A percentile compares a stretch with the other conserved stretches of the same genome.
Conservation (phyloP, 2,113 vertebrate species). For the Myotis yumanensis region DNA sequence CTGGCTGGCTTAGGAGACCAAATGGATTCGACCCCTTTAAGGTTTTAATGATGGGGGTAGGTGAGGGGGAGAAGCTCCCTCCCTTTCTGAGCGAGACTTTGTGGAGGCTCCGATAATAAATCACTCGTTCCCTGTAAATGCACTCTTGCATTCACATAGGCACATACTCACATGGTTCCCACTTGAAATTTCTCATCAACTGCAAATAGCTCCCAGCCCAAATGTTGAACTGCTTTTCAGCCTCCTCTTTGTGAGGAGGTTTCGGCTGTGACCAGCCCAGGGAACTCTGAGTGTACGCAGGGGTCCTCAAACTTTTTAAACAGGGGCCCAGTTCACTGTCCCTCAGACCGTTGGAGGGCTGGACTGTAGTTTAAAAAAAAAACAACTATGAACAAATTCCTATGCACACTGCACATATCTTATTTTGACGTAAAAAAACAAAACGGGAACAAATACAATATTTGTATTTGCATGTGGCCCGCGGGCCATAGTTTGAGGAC, state of each 20-base stretch:
- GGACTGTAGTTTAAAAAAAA: too few relatives aligned
- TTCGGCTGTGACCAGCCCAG: background rate
- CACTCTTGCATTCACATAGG: conserved; percentile 46
- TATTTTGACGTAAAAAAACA: too few relatives aligned
- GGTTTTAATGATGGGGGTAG: conserved; percentile 53
- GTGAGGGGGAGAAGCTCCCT: background rate
- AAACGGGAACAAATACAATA: too few relatives aligned
- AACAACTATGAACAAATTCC: too few relatives aligned
- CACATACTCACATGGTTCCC: conserved; percentile 66
- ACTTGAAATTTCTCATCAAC: conserved; percentile 80
- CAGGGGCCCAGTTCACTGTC: too few relatives aligned
- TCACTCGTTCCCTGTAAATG: conserved; percentile 77
- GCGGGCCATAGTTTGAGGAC: too few relatives aligned
- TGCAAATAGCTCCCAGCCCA: conserved; percentile 71
- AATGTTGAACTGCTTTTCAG: background rate
- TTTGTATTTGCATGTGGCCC: too few relatives aligned
- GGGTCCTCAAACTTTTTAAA: too few relatives aligned
- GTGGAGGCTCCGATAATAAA: conserved; percentile 54
- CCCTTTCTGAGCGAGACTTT: conserved; percentile 56
- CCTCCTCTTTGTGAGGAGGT: background rate
- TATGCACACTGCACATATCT: too few relatives aligned
- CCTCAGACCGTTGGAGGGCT: too few relatives aligned
- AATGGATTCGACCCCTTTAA: conserved; percentile 51
- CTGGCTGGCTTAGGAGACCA: conserved; percentile 50
- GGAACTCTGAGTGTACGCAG: background rate